A percentile compares a stretch with the other conserved stretches of the same genome.
These are phyloP conservation scores for Tragelaphus scriptus DNA, from an alignment of 2,113 vertebrate genomes.

Conservation along the genomic window DNA sequence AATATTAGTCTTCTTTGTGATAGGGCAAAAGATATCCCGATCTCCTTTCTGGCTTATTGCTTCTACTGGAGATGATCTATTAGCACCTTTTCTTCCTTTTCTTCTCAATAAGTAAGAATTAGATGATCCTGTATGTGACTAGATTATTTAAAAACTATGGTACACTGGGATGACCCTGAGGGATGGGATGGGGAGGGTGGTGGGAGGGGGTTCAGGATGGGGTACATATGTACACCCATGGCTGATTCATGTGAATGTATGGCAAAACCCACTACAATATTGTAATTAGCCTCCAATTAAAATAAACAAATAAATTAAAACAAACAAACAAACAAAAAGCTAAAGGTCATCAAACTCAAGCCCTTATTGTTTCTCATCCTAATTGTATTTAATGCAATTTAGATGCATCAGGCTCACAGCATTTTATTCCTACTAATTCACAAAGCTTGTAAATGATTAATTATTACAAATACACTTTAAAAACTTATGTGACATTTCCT, in stretches of 20 bases:
- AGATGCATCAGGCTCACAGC: accelerated
- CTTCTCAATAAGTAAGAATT: not conserved
- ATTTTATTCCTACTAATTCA: not conserved
- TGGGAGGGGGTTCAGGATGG: not conserved
- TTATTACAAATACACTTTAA: not conserved
- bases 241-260: not conserved
- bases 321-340: not conserved
- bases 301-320: not conserved
- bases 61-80: not conserved
- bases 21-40: not conserved
- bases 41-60: not conserved
- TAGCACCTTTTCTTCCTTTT: not conserved
- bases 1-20: not conserved
- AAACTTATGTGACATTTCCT: not conserved
- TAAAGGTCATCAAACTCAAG: not conserved
- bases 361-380: not conserved
- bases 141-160: not conserved
- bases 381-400: not conserved
- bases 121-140: not conserved
- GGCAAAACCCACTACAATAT: not conserved
- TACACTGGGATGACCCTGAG: not conserved
- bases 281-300: not conserved
- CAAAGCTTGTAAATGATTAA: not conserved
- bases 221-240: not conserved
- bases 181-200: not conserved